A percentile compares a stretch with the other conserved stretches of the same genome.
Evolutionary conservation across 2,888 invertebrate genomes (phyloP).

Genomic region (Mythimna pallens): DNA sequence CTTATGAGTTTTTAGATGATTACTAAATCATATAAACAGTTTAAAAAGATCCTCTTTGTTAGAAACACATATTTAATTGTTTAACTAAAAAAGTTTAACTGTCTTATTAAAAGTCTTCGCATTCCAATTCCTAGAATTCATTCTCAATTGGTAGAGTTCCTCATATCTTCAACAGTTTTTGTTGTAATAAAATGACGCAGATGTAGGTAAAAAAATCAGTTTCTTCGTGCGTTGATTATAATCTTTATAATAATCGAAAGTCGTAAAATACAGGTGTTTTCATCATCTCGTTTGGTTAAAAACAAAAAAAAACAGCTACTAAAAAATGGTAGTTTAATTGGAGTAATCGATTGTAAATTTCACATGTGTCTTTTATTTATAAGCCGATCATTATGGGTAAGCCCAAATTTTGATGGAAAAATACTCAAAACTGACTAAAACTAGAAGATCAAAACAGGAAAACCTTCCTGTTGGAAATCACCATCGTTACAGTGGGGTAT

Average conservation of each 20-base stretch:
- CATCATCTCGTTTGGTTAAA: background rate
- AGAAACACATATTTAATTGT: background rate
- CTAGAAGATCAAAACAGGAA: background rate
- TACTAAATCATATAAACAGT: no score
- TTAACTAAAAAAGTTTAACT: background rate
- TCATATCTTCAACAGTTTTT: conserved; percentile 9
- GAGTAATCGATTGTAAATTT: background rate
- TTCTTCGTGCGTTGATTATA: background rate
- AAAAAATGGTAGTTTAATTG: background rate
- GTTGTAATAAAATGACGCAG: background rate
- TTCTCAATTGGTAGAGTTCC: background rate
- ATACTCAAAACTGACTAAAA: background rate
- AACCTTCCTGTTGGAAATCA: background rate
- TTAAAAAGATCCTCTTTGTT: background rate
- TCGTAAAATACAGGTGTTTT: background rate
- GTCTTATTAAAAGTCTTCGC: conserved; percentile 16
- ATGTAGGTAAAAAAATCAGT: background rate
- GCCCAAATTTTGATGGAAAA: background rate
- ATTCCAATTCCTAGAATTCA: conserved; percentile 4
- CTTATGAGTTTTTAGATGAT: no score
- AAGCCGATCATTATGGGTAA: background rate
- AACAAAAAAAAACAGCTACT: background rate
- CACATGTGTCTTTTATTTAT: background rate
- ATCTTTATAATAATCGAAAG: background rate
- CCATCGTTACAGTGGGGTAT: background rate